phyloP scores from a whole-genome alignment of 1,140 invertebrate species.

The Subanguina moxae region DNA sequence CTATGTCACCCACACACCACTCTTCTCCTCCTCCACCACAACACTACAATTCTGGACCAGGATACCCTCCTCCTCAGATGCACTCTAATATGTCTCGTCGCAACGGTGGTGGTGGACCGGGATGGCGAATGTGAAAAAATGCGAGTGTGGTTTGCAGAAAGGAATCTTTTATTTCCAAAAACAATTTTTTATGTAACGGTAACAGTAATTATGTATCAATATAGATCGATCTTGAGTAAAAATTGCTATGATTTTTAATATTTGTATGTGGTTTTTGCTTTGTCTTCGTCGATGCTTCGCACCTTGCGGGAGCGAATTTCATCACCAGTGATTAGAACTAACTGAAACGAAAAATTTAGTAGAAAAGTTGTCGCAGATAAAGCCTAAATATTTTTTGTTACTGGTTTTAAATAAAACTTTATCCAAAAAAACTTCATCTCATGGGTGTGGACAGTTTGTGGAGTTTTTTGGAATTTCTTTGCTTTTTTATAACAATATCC shows the following conservation, averaged over 20 bases:
- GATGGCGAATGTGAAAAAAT: neutral
- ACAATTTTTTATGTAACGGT: neutral
- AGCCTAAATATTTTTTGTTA: no score
- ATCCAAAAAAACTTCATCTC: no score
- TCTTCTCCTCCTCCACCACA: slow-evolving; percentile 5
- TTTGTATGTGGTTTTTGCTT: neutral
- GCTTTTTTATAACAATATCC: no score
- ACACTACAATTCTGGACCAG: neutral
- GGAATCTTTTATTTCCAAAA: no score
- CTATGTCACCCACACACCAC: neutral
- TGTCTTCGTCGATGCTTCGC: slow-evolving; percentile 1
- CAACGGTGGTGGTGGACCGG: neutral
- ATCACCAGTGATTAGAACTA: slow-evolving; percentile 7
- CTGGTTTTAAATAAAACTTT: no score
- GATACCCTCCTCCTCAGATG: neutral
- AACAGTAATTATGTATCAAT: neutral
- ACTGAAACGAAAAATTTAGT: neutral
- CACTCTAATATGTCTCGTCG: neutral
- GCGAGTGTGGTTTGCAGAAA: no score
- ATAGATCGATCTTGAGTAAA: no score
- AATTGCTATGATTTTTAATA: no score
- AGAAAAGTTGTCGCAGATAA: no score
- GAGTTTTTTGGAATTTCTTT: no score
- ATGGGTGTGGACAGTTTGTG: no score
- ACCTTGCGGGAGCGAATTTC: slow-evolving; percentile 10